Conservation (phyloP, 2,888 invertebrate genomes). For the Ennomos erosarius region DNA sequence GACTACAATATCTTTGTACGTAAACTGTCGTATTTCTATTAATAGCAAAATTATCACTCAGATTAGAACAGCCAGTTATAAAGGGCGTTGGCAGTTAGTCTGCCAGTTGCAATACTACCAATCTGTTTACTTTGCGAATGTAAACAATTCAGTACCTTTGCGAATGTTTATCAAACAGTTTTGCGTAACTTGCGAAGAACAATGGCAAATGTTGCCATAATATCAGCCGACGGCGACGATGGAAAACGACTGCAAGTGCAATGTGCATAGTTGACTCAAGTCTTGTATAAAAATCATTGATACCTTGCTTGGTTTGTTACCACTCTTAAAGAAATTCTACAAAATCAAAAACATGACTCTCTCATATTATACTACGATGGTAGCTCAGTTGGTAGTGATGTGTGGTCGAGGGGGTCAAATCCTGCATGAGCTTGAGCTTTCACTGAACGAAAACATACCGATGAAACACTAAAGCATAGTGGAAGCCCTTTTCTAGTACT, state of each 20-base stretch:
- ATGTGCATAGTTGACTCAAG: slow-evolving; percentile 33
- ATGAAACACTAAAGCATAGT: no score
- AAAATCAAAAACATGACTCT: no score
- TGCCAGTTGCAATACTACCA: slow-evolving; percentile 20
- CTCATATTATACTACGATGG: no score
- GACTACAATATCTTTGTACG: no score
- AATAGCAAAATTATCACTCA: slow-evolving; percentile 5
- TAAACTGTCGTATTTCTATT: no score
- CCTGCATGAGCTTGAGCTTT: no score
- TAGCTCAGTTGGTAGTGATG: no score
- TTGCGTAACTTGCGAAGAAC: slow-evolving; percentile 76
- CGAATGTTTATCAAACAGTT: slow-evolving; percentile 75
- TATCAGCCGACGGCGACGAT: slow-evolving; percentile 64
- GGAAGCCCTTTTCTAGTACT: no score
- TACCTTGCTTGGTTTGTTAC: slow-evolving; percentile 32
- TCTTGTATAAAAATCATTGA: slow-evolving; percentile 48
- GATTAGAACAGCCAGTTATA: slow-evolving; percentile 8
- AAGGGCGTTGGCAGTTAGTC: slow-evolving; percentile 20
- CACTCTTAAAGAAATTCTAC: slow-evolving; percentile 4
- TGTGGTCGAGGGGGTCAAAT: no score
- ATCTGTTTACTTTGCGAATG: slow-evolving; percentile 66
- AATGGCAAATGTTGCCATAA: slow-evolving; percentile 79
- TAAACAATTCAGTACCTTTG: slow-evolving; percentile 66
- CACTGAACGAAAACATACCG: no score
- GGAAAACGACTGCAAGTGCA: slow-evolving; percentile 41